Evolutionary conservation across 2,888 invertebrate genomes (phyloP), one percentile per base, ranked within the genome.

Genomic region (Danaus chrysippus): DNA sequence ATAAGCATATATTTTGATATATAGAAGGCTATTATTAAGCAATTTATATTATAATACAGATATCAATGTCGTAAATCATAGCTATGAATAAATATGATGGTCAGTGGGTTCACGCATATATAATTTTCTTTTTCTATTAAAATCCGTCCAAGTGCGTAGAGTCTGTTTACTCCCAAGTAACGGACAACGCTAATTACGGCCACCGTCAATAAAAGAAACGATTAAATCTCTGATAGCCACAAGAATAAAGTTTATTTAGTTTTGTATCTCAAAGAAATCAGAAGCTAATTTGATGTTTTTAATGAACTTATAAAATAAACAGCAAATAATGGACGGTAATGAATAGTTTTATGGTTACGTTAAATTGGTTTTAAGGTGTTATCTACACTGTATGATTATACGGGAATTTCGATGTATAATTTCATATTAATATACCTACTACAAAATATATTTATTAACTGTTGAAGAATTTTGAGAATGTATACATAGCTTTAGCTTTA

Each of bases 201-300:
- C 52, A n/a, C 46, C 43, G 49, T 43, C 53, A 57, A 61, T 58
- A 59, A 59, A 66, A 64, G 42, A 11, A 42, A 56, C 58, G 61
- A 66, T 66, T 66, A 57, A 59, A 56, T 63, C 61, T 19, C 59
- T 66, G 64, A 61, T 66, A 64, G 46, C 23, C 5, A 17, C 44
- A 41, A 43, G 54, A 52, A 61, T 57, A 59, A 66, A 55, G 41
- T 59, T 57, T 58, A 58, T 56, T 42, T 56, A 42, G 44, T 57
- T 53, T 15, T 54, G 13, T 54, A 23, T 63, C 53, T 54, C 56
- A 59, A 56, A 44, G 56, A 60, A 59, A 41, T 56, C 60, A 56
- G 60, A 49, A 61, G 56, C 54, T 58, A 56, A 55, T 44, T 59
- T 59, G 17, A 59, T 56, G 44, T 59, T 56, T 57, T 54, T 41